Conservation (phyloP, 1,140 invertebrate genomes). For the Drosophila punjabiensis region DNA sequence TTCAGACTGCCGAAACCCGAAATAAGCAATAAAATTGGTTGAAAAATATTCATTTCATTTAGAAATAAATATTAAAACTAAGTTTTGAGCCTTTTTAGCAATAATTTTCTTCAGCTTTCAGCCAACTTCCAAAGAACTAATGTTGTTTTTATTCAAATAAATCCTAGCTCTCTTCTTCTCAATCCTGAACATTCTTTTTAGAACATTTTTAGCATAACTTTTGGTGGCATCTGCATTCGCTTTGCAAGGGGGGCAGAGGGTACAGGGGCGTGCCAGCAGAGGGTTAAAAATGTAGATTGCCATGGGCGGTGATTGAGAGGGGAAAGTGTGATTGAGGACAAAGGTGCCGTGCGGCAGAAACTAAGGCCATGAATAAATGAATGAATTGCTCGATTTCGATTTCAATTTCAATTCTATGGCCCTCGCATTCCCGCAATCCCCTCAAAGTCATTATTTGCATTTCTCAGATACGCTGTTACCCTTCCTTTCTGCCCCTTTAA, state of each 20-base stretch:
- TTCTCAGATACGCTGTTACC: not conserved
- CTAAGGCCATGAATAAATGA: slow-evolving; percentile 56
- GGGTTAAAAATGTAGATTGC: slow-evolving; percentile 4
- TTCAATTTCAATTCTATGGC: slow-evolving; percentile 21
- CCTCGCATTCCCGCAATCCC: not conserved
- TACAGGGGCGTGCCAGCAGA: not conserved
- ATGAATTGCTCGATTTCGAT: slow-evolving; percentile 49
- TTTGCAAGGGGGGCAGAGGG: not conserved
- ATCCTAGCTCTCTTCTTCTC: not conserved
- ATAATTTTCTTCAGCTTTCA: not conserved
- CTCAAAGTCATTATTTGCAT: not conserved
- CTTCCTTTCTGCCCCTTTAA: not conserved
- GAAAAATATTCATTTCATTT: not conserved
- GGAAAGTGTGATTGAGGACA: slow-evolving; percentile 14
- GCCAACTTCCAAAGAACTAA: not conserved
- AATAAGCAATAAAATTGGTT: not conserved
- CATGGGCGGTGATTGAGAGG: slow-evolving; percentile 3
- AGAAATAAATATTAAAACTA: not conserved
- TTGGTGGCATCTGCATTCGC: slow-evolving; percentile 19
- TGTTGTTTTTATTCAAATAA: not conserved
- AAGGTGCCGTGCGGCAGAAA: slow-evolving; percentile 17
- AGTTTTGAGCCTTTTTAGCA: too few species aligned
- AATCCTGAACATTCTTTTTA: slow-evolving; percentile 1
- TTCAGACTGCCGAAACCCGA: not conserved
- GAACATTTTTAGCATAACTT: slow-evolving; percentile 8